Evolutionary conservation across 2,113 vertebrate species (phyloP), one percentile per base, ranked within the genome.

Genomic region (Aegithalos caudatus): DNA sequence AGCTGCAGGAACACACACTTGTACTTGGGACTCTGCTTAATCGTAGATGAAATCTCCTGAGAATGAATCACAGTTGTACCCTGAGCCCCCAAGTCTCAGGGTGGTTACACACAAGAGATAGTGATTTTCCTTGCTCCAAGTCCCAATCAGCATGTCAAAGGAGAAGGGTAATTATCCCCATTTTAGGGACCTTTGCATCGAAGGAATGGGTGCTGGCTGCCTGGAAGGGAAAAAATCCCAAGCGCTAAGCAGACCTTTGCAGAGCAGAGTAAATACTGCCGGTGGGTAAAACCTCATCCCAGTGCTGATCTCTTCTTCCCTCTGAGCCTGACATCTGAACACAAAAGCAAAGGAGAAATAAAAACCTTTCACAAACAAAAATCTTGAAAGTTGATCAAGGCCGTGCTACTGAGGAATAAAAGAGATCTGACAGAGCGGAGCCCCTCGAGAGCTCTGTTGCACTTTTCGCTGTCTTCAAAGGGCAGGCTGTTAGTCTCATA

Each of bases 311-410:
- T 78, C 86, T 35, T 86, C 94, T 93, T 96, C 83, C 48, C 90
- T 92, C 82, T 42, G 76, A 92, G 90, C 83, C 92, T 88, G 90
- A 96, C 88, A 72, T 93, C 88, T 69, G 92, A 94, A 83, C 96
- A 95, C 93, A 92, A 97, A 96, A 93, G 90, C 86, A 56, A 60
- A 81, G 82, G 86, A 92, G 94, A 93, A 97, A 95, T 93, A 81
- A 92, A 93, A 97, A 83, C 94, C 93, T 96, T 92, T 96, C 84
- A 81, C 94, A 94, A 96, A 96, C 96, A 96, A 86, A 92, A 92
- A 96, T 95, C 95, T 81, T 93, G 95, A 92, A 96, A 93, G 93
- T 96, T 96, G 95, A 96, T 96, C 95, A 96, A 96, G 96, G 95
- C 95, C 9, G 0, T 48, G 82, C 86, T 96, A 64, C 77, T 37